Percentiles rank a stretch among this genome's conserved stretches.
Conservation (phyloP, 1,140 invertebrate genomes). For the Druon quercuslanigerum region DNA sequence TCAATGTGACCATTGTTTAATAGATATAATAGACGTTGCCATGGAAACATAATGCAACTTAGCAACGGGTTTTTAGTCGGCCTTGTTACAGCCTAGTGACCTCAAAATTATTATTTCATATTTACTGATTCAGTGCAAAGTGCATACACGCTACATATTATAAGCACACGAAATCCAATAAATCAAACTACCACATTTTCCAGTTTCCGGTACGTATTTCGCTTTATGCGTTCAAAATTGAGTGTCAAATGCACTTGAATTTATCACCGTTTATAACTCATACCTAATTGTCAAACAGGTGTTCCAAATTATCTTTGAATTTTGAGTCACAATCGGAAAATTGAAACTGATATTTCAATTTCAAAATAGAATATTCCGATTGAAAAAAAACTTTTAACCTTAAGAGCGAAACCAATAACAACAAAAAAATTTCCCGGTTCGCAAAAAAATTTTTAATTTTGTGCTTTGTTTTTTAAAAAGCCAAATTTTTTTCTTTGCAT, state of each 20-base stretch:
- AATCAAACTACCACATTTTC: slow-evolving; percentile 16
- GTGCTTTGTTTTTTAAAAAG: too few relatives aligned
- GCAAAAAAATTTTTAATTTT: too few relatives aligned
- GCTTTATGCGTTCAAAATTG: slow-evolving; percentile 2
- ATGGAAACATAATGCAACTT: slow-evolving; percentile 8
- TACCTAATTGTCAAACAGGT: slow-evolving; percentile 1
- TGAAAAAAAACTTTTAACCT: too few relatives aligned
- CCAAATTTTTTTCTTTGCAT: too few relatives aligned
- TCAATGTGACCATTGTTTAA: background rate
- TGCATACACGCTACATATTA: slow-evolving; percentile 21
- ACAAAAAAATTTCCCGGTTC: too few relatives aligned
- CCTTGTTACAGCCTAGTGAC: slow-evolving; percentile 9
- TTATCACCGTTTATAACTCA: background rate
- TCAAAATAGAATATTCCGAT: too few relatives aligned
- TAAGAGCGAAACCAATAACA: too few relatives aligned
- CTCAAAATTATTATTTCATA: slow-evolving; percentile 32
- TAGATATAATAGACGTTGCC: background rate
- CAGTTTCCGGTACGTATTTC: slow-evolving; percentile 19
- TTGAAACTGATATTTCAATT: too few relatives aligned
- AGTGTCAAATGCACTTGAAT: slow-evolving; percentile 1
- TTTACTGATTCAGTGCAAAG: slow-evolving; percentile 20
- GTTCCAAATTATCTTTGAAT: background rate
- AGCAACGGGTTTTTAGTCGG: background rate
- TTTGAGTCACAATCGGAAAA: too few relatives aligned
- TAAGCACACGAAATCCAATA: slow-evolving; percentile 22